A percentile compares a stretch with the other conserved stretches of the same genome.
Evolutionary conservation across 2,888 invertebrate genomes (phyloP).

Genomic region (Ctena decussata): DNA sequence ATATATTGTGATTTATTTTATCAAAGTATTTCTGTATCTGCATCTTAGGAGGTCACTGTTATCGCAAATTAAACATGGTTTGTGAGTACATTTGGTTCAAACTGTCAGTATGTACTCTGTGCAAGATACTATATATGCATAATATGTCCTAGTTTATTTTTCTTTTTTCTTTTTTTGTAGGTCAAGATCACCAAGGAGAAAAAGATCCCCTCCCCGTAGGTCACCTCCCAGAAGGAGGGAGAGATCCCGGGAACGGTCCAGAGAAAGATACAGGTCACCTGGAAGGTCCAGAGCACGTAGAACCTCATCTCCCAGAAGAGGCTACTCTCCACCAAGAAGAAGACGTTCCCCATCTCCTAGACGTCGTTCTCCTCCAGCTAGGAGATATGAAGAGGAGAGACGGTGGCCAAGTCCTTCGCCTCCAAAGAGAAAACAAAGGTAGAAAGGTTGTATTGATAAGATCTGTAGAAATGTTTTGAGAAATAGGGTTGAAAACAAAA

Average conservation of each 20-base stretch:
- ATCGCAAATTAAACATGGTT: too few species aligned
- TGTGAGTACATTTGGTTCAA: too few species aligned
- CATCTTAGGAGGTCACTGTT: too few species aligned
- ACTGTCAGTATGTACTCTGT: too few species aligned
- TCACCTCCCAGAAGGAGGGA: slow-evolving; percentile 55
- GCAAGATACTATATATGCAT: too few species aligned
- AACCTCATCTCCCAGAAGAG: slow-evolving; percentile 60
- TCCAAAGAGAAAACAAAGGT: slow-evolving; percentile 6
- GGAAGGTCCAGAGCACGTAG: slow-evolving; percentile 57
- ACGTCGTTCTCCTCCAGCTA: slow-evolving; percentile 25
- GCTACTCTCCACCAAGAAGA: slow-evolving; percentile 55
- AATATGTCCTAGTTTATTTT: too few species aligned
- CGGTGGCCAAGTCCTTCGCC: slow-evolving; percentile 2
- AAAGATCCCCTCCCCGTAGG: slow-evolving; percentile 61
- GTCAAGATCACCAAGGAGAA: slow-evolving; percentile 73
- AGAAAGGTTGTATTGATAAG: background rate
- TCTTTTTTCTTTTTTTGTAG: slow-evolving; percentile 50
- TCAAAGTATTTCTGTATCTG: too few species aligned
- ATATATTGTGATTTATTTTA: too few species aligned
- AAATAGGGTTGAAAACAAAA: too few species aligned
- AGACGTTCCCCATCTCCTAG: slow-evolving; percentile 55
- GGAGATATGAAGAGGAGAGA: slow-evolving; percentile 16
- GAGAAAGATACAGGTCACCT: slow-evolving; percentile 44
- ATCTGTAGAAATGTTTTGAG: too few species aligned
- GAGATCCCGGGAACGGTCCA: slow-evolving; percentile 56